Evolutionary conservation across 1,140 invertebrate genomes (phyloP), one percentile per base, ranked within the genome.

Genomic region (Cotesia chilonis): DNA sequence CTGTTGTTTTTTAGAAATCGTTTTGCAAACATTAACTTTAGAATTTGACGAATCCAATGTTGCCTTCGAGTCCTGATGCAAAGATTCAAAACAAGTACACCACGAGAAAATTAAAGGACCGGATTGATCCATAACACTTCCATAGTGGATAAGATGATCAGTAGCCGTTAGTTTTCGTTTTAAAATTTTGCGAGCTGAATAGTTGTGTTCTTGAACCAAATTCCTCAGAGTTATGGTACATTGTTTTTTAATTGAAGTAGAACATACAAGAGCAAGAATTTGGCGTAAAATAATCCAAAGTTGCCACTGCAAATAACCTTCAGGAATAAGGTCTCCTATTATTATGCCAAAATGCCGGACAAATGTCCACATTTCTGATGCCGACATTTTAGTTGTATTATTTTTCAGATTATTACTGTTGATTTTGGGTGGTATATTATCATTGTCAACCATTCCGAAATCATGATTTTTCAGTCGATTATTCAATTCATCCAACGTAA

Each of bases 331-430:
- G 36, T 60, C 1, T 35, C 68, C 68, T 12, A 70, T 70, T 37
- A 70, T 61, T 28, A 70, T 12, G 37, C 59, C 38, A 61, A 70
- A 70, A 60, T 35, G 6, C 28, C 59, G 35, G 12, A 70, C 68
- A 61, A 70, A 70, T 6, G 57, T 61, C 57, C 37, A 63, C 38
- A 70, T 63, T 61, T 70, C 57, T 35, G 59, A 17, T 63, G 68
- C 37, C 28, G 68, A 61, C 57, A 70, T 70, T 6, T 12, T 14
- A 12, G 63, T 61, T 12, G 61, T 70, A 12, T 47, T n/a, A 38
- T 63, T 63, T 63, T 63, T 47, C 0, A 57, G 1, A n/a, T 61
- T 3, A 51, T 3, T 51, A 51, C 35, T 9, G 0, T n/a, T 28
- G 9, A 70, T 61, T 28, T 28, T 1, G 1, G 28, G 68, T 55